phyloP scores from a whole-genome alignment of 2,113 vertebrate genomes.

The Epinephelus fuscoguttatus region DNA sequence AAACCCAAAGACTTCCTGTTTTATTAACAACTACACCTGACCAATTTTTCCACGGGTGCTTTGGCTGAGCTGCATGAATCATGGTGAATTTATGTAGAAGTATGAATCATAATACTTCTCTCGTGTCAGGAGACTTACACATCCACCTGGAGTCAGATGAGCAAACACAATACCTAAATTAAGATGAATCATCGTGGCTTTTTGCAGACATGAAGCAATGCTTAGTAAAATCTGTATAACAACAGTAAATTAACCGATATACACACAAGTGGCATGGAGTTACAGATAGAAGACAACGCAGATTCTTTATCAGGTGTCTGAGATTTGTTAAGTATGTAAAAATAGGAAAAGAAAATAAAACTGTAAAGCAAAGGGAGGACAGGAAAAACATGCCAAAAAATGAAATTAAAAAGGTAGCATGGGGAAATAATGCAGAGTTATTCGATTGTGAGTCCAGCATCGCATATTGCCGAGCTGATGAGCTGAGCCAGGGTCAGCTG shows the following conservation, averaged over 20 bases:
- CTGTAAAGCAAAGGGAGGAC: neutral
- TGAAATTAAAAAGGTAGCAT: neutral
- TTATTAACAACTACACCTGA: slow-evolving; percentile 46
- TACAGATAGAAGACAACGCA: neutral
- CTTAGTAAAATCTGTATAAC: slow-evolving; percentile 20
- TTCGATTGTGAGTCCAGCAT: slow-evolving; percentile 24
- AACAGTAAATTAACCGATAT: slow-evolving; percentile 10
- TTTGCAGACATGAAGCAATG: slow-evolving; percentile 25
- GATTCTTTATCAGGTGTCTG: neutral
- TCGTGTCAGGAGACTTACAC: slow-evolving; percentile 31
- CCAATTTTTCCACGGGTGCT: neutral
- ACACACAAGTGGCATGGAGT: neutral
- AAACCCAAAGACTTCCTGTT: slow-evolving; percentile 22
- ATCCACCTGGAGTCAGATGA: slow-evolving; percentile 31
- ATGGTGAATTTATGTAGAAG: slow-evolving; percentile 36
- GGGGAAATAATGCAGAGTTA: neutral
- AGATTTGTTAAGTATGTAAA: neutral
- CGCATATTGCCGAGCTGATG: slow-evolving; percentile 13
- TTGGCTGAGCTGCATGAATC: slow-evolving; percentile 53
- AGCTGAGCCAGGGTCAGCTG: slow-evolving; percentile 53
- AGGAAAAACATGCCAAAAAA: neutral
- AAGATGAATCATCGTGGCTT: slow-evolving; percentile 53
- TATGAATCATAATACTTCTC: slow-evolving; percentile 58
- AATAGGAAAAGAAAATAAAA: neutral
- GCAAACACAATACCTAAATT: slow-evolving; percentile 44